phyloP scores from a whole-genome alignment of 30 jellyfish, hydroid and myxozoan genomes.

The Turritopsis dohrnii region DNA sequence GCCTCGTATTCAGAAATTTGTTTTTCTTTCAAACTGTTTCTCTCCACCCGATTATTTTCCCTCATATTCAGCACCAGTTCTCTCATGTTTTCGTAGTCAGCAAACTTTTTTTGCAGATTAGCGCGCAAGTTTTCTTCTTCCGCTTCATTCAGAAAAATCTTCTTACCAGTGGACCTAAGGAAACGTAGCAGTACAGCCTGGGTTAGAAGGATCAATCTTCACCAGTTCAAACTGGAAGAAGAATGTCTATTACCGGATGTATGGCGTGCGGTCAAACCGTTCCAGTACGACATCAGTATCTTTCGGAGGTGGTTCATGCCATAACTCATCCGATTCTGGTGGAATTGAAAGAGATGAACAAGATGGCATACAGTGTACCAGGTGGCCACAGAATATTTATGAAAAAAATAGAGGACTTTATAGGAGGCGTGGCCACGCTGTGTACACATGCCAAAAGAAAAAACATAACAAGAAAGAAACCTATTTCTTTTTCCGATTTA shows the following conservation, averaged over 20 bases:
- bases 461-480: neutral
- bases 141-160: slow-evolving; percentile 51
- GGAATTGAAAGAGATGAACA: slow-evolving; percentile 35
- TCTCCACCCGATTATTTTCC: slow-evolving; percentile 65
- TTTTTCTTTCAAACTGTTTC: slow-evolving; percentile 67
- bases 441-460: neutral
- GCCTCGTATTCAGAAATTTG: slow-evolving; percentile 70
- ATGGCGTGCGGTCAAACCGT: slow-evolving; percentile 64
- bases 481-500: neutral
- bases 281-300: slow-evolving; percentile 51
- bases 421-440: neutral
- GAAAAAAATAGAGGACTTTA: neutral
- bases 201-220: too few species aligned
- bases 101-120: slow-evolving; percentile 43
- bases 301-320: slow-evolving; percentile 56
- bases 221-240: neutral
- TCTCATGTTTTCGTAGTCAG: slow-evolving; percentile 36
- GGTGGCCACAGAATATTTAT: neutral
- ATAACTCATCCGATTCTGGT: slow-evolving; percentile 57
- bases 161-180: slow-evolving; percentile 63
- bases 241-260: slow-evolving; percentile 44
- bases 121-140: slow-evolving; percentile 56
- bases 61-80: slow-evolving; percentile 59
- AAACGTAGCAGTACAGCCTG: neutral
- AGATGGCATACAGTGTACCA: slow-evolving; percentile 1